Percentiles rank a stretch among this genome's conserved stretches.
Conservation (phyloP, 2,797 vertebrate genomes). For the Tenualosa thibaudeaui region DNA sequence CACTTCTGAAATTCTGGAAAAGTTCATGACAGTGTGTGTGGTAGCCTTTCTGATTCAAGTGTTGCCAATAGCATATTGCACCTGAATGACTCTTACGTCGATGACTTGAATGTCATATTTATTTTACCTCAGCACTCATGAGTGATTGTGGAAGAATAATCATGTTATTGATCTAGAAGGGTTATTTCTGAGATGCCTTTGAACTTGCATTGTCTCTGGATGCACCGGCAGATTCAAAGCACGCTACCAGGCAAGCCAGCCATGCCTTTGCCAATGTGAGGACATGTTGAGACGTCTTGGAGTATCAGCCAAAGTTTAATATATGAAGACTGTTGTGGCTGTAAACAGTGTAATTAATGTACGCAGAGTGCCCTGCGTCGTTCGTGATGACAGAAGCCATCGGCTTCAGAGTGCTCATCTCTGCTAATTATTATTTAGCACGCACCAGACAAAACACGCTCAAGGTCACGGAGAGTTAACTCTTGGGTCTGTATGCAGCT, state of each 20-base stretch:
- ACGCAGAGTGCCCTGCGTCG: conserved; percentile 27
- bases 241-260: conserved; percentile 42
- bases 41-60: background rate
- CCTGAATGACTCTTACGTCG: background rate
- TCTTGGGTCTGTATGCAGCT: conserved; percentile 3
- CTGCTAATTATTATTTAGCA: conserved; percentile 44
- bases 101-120: conserved; percentile 16
- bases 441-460: conserved; percentile 36
- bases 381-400: conserved; percentile 46
- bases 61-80: conserved; percentile 16
- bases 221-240: conserved; percentile 34
- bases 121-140: background rate
- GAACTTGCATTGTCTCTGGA: conserved; percentile 32
- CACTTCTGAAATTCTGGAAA: background rate
- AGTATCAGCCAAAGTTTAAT: conserved; percentile 45
- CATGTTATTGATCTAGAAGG: background rate
- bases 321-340: conserved; percentile 42
- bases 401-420: conserved; percentile 28
- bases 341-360: conserved; percentile 50
- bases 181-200: conserved; percentile 19
- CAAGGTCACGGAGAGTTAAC: conserved; percentile 40
- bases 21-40: conserved; percentile 1
- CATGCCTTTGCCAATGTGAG: conserved; percentile 40
- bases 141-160: conserved; percentile 9
- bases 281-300: conserved; percentile 49